Base-by-base conservation (phyloP, 2,888 invertebrate genomes). In the Dicycla oo region DNA sequence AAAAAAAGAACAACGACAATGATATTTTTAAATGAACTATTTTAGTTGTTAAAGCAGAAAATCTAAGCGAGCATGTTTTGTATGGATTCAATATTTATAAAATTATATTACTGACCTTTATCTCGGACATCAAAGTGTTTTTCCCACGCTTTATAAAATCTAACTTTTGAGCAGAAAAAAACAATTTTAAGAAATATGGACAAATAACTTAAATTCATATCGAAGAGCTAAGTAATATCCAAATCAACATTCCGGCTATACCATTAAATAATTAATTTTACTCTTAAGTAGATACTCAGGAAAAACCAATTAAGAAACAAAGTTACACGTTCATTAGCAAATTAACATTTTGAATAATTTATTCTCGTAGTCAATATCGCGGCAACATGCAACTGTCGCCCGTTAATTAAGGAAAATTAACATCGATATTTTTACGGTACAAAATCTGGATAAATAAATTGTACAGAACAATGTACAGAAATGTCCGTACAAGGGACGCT, bases 401-500 rank as follows among this genome's bases (percentile, higher is more conserved):
- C 43, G 56, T 69, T 64, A 71, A 81, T 81, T 57, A 77, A 66
- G 64, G 47, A 81, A 76, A 81, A 78, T 81, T 69, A 73, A 73
- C 73, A 65, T 34, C 73, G 56, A 75, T 78, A 80, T 78, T 80
- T 81, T 82, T 69, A 70, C 58, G 53, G 72, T 56, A 70, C 68
- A 76, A 83, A 81, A 83, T 81, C 69, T 45, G 70, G 54, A 69
- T 82, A 81, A n/a, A n/a, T n/a, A n/a, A n/a, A 78, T 81, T 81
- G 77, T 63, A 73, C 81, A 72, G 75, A 81, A 82, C 85, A 81
- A 83, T 83, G 85, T 84, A 77, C 80, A 75, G 62, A 65, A 72
- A 79, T 71, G 69, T 72, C 79, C 81, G 81, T 79, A 80, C 76
- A 80, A 87, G 67, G 69, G 80, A 74, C 84, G 85, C 80, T 83